Evolutionary conservation across 2,888 invertebrate genomes (phyloP).

Genomic region (Leptopterna dolabrata): DNA sequence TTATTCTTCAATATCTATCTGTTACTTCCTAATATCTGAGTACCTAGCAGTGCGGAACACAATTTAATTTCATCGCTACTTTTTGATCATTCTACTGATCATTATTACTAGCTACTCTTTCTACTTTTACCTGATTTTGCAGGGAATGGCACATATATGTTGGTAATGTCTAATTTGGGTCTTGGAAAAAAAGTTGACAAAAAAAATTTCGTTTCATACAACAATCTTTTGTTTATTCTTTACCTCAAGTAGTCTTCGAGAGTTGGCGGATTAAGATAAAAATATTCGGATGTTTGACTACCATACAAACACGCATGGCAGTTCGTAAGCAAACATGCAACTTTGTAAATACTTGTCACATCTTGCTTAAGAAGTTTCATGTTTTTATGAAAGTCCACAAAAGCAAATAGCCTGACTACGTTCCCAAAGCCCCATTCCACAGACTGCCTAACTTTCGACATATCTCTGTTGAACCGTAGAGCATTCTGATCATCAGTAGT

Average conservation of each 20-base stretch:
- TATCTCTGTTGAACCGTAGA: background rate
- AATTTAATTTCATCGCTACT: too few species aligned
- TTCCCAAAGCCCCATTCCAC: conserved; percentile 21
- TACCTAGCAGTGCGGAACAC: too few species aligned
- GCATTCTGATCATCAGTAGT: background rate
- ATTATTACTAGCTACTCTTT: too few species aligned
- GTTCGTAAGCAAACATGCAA: background rate
- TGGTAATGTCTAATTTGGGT: too few species aligned
- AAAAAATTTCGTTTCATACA: too few species aligned
- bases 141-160: too few species aligned
- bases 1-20: too few species aligned
- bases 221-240: too few species aligned
- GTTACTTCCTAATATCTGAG: too few species aligned
- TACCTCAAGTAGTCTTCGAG: background rate
- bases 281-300: background rate
- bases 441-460: background rate
- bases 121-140: too few species aligned
- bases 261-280: background rate
- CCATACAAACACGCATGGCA: conserved; percentile 11
- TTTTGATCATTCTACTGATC: too few species aligned
- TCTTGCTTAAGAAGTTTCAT: conserved; percentile 1
- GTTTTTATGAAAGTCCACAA: conserved; percentile 13
- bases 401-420: background rate
- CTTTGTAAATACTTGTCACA: background rate
- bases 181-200: too few species aligned